These are phyloP conservation scores for Protobothrops mucrosquamatus DNA, from an alignment of 2,113 vertebrate species.

Conservation along the genomic window DNA sequence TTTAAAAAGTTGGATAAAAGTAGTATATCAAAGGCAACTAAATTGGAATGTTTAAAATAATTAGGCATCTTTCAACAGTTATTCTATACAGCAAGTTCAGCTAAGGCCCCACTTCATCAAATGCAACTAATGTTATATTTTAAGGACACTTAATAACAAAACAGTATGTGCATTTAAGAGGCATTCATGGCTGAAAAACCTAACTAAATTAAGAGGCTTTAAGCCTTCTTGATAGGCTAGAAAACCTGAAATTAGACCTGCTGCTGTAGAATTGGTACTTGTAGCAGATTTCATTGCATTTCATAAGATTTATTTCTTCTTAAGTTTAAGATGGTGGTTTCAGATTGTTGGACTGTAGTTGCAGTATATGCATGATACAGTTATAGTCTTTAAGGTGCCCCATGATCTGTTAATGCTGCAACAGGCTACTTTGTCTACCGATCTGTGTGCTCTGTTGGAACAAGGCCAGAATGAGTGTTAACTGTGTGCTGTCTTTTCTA, in stretches of 20 bases:
- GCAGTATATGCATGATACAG: neutral
- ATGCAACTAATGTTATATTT: neutral
- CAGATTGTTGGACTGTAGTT: neutral
- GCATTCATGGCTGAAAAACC: neutral
- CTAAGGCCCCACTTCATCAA: neutral
- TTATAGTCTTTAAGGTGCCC: neutral
- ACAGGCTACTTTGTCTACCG: neutral
- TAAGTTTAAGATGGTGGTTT: neutral
- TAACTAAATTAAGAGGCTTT: neutral
- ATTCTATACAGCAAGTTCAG: neutral
- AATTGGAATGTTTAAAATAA: neutral
- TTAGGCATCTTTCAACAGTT: neutral
- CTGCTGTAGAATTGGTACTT: neutral
- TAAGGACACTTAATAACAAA: neutral
- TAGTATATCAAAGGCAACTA: neutral
- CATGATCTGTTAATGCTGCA: neutral
- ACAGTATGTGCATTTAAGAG: neutral
- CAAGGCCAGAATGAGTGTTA: neutral
- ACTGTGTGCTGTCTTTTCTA: neutral
- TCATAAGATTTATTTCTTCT: neutral
- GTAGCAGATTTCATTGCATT: neutral
- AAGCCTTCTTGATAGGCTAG: neutral
- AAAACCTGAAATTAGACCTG: neutral
- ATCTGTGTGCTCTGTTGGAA: neutral
- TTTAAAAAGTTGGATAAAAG: neutral